Evolutionary conservation across 2,797 vertebrate genomes (phyloP), one percentile per base, ranked within the genome.

Genomic region (Holocentrus rufus): DNA sequence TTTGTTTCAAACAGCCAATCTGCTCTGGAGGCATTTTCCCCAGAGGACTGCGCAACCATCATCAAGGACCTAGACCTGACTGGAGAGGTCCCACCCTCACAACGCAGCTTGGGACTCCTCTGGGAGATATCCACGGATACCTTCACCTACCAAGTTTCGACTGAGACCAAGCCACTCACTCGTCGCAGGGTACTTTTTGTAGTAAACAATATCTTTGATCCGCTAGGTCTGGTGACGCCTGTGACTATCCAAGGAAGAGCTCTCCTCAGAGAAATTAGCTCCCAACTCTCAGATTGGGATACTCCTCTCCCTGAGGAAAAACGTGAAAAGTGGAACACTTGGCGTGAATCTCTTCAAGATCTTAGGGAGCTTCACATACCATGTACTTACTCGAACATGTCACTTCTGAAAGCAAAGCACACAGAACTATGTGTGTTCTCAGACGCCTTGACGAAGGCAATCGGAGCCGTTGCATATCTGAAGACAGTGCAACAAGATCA

Each of bases 391-490:
- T 25, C 23, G n/a, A 15, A 20, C 65, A 22, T 11, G 18, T 77
- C 22, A 60, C 65, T 22, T 13, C 61, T 9, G 34, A 71, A 65
- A 17, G 68, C 47, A 53, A 46, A 7, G 20, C 46, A 34, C 53
- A 76, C 8, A 39, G 67, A 64, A 22, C 18, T 59, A 13, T 59
- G 56, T 7, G 56, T 59, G 34, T 23, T 60, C 30, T 60, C 57
- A 2, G 20, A 61, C 14, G 8, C 57, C 15, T 60, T 34, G 10
- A 60, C n/a, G 1, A 61, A 46, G 13, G 36, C 39, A 14, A 25
- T 18, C 18, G 59, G 59, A 25, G 59, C 18, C 1, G 23, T 61
- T 13, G 57, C 34, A 44, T 39, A 55, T 31, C 30, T 31, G 30
- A 31, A 31, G 30, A 31, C 30, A 31, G 30, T 31, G 30, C 30